phyloP scores from a whole-genome alignment of 2,113 vertebrate species.

The Empidonax traillii region DNA sequence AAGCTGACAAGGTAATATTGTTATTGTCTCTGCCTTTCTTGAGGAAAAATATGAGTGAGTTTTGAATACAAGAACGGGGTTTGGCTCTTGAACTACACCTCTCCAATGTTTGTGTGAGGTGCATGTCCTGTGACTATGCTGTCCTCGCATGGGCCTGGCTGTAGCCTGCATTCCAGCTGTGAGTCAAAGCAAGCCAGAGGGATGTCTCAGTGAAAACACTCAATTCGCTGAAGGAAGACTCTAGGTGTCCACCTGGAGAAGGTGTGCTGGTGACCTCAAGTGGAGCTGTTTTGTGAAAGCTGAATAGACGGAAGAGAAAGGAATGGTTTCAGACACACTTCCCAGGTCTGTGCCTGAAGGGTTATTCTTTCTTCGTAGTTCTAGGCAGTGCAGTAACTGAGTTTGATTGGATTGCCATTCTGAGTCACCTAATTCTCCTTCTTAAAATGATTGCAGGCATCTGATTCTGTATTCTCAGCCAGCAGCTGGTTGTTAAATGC shows the following conservation, averaged over 20 bases:
- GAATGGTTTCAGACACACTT: not conserved
- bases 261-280: not conserved
- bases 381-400: not conserved
- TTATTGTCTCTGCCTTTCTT: not conserved
- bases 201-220: not conserved
- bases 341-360: not conserved
- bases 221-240: not conserved
- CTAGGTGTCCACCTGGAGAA: not conserved
- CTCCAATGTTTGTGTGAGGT: not conserved
- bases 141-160: not conserved
- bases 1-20: not conserved
- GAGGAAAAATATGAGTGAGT: not conserved
- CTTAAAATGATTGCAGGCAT: not conserved
- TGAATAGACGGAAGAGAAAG: not conserved
- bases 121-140: accelerated
- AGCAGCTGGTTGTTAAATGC: not conserved
- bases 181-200: not conserved
- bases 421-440: constrained; percentile 23
- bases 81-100: not conserved
- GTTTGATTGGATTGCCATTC: not conserved
- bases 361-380: not conserved
- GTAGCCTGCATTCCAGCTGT: not conserved
- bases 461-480: constrained; percentile 11
- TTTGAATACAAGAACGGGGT: not conserved
- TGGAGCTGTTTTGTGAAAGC: not conserved